Evolutionary conservation across 2,113 vertebrate genomes (phyloP), one percentile per base, ranked within the genome.

Genomic region (Picathartes gymnocephalus): DNA sequence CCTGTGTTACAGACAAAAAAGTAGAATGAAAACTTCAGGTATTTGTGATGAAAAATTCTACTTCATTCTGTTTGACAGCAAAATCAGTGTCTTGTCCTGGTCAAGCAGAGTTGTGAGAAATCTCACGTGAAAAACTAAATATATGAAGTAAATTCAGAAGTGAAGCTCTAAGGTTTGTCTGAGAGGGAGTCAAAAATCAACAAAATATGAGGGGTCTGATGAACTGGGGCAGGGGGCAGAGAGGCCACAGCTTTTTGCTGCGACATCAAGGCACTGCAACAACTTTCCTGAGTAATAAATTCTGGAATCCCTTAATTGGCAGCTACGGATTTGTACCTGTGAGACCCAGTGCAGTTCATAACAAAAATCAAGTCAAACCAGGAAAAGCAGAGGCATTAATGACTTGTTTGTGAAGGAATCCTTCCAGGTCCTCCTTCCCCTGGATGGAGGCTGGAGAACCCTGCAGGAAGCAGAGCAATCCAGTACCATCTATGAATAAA

Each of bases 251-350:
- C 37, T 44, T 73, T 92, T 86, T 85, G 62, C 86, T 85, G 2
- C 48, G 79, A 56, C 74, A 42, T 47, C 9, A 62, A 77, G 53
- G 44, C 24, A 35, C 53, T 65, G 57, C 74, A 88, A 47, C 64
- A 81, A 57, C 81, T 86, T 87, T 84, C 86, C 92, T 93, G 89
- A 73, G 61, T 81, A 71, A 96, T 93, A 94, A 96, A 97, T 93
- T 73, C 94, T 87, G 22, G 93, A 94, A 95, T 97, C 93, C 82
- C 80, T 20, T 96, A 93, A 97, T 78, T 87, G 92, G 54, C 92
- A 69, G 68, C 69, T 65, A 37, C 40, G 13, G 71, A 76, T 92
- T 78, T 83, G 72, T 86, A 80, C 51, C 24, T 31, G 45, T 83
- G 84, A 94, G 57, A 65, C 35, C 4, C 6, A 93, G 89, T 23